Evolutionary conservation across 2,888 invertebrate species (phyloP).

Genomic region (Trichogramma evanescens): DNA sequence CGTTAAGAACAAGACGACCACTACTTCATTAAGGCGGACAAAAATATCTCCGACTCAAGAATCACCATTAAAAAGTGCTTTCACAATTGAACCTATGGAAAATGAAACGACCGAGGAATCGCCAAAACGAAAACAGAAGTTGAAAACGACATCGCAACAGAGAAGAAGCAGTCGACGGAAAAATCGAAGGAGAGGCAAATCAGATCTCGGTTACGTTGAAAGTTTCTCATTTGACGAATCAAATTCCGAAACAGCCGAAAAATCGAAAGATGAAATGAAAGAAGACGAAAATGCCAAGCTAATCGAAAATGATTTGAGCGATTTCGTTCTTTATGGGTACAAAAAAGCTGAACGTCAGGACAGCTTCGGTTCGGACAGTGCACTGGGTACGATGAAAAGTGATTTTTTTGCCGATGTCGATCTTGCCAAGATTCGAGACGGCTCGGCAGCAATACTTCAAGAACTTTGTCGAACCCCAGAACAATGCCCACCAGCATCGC

Average conservation of each 20-base stretch:
- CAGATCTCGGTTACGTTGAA: slow-evolving; percentile 21
- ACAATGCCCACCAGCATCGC: slow-evolving; percentile 36
- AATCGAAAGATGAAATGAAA: slow-evolving; percentile 12
- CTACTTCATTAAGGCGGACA: slow-evolving; percentile 40
- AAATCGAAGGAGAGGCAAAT: slow-evolving; percentile 19
- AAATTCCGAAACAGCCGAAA: slow-evolving; percentile 1
- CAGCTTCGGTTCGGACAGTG: slow-evolving; percentile 43
- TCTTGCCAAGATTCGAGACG: slow-evolving; percentile 37
- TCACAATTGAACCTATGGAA: slow-evolving; percentile 26
- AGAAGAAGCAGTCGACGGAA: slow-evolving; percentile 16
- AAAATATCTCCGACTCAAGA: slow-evolving; percentile 45
- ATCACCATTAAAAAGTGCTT: slow-evolving; percentile 35
- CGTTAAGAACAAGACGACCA: slow-evolving; percentile 17
- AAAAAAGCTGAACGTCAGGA: slow-evolving; percentile 38
- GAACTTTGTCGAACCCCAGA: slow-evolving; percentile 38
- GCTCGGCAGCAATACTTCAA: slow-evolving; percentile 27
- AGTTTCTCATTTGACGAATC: slow-evolving; percentile 18
- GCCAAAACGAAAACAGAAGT: slow-evolving; percentile 19
- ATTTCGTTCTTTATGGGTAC: slow-evolving; percentile 27
- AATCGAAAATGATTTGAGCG: slow-evolving; percentile 21
- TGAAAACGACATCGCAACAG: slow-evolving; percentile 20
- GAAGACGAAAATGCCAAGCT: slow-evolving; percentile 12
- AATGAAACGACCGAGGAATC: slow-evolving; percentile 15
- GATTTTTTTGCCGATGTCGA: slow-evolving; percentile 44
- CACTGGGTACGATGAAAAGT: slow-evolving; percentile 45